Evolutionary conservation across 2,888 invertebrate species (phyloP).

Genomic region (Xestobium rufovillosum): DNA sequence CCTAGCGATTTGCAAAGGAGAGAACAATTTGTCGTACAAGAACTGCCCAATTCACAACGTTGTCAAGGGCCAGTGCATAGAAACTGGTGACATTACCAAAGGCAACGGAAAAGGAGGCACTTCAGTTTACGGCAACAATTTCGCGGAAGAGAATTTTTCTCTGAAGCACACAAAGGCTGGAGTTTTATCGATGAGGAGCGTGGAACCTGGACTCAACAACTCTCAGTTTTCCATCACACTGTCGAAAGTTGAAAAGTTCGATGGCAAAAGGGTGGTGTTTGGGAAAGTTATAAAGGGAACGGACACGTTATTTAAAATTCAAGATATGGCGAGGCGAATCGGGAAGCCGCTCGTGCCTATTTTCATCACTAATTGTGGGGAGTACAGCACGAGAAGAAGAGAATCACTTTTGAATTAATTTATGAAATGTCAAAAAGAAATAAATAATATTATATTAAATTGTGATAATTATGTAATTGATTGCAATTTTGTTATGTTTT

Average conservation of each 20-base stretch:
- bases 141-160: constrained; percentile 44
- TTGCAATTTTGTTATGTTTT: no score
- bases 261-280: constrained; percentile 46
- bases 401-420: no score
- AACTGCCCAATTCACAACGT: constrained; percentile 44
- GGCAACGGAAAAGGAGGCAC: constrained; percentile 46
- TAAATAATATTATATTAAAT: no score
- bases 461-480: no score
- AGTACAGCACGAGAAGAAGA: no score
- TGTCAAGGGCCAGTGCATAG: constrained; percentile 44
- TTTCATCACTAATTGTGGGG: constrained; percentile 35
- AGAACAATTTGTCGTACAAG: constrained; percentile 33
- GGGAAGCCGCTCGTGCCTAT: constrained; percentile 37
- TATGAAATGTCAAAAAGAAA: no score
- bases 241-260: constrained; percentile 38
- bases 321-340: constrained; percentile 34
- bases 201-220: constrained; percentile 39
- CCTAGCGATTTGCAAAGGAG: constrained; percentile 34
- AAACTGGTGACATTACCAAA: constrained; percentile 48
- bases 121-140: constrained; percentile 45
- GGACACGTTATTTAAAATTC: constrained; percentile 33
- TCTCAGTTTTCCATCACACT: constrained; percentile 49
- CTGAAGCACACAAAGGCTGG: constrained; percentile 43
- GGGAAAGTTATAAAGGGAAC: constrained; percentile 43
- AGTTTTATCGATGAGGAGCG: constrained; percentile 42